Base-by-base conservation (phyloP, 1,140 invertebrate genomes). In the Diabrotica undecimpunctata region DNA sequence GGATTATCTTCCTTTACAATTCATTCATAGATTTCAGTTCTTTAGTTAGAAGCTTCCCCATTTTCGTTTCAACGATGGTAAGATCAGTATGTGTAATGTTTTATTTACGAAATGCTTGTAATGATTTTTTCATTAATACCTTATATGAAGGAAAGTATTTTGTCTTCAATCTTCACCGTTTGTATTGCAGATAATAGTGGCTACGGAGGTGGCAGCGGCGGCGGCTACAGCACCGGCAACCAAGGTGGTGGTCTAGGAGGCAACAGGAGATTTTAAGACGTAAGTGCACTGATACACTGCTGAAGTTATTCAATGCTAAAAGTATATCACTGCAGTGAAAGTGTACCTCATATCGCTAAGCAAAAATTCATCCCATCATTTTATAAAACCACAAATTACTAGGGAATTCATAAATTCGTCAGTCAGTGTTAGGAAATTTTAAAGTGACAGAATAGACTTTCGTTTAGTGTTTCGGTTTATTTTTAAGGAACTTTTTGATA, bases 181-280 rank as follows among this genome's bases (percentile, higher is more conserved):
- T 69, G 46, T 10, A 46, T 55, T 74, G 70, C 74, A 71, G 66
- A 67, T 65, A 12, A 61, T n/a, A n/a, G n/a, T n/a, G n/a, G n/a
- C n/a, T n/a, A n/a, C 35, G 64, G 66, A 52, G 67, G 67, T 50
- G 62, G 63, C 36, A 62, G 67, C 10, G 79, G 79, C 25, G 78
- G 80, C 7, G 77, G 83, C 66, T 74, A 83, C 71, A 84, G 85
- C 70, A 65, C 67, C 11, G 65, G 69, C 51, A 64, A 65, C 52
- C 64, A 64, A 54, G 66, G 66, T 77, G 66, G 66, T 77, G 71
- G 52, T 72, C 78, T 82, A 10, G 41, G 41, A 25, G 41, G 8
- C 41, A 46, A 25, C 69, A 78, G 81, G 66, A 77, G 80, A 62
- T 56, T 62, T 51, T 68, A 73, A 70, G 65, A 74, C 68, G 74